Conservation (phyloP, 2,113 vertebrate species). For the Caranx melampygus region DNA sequence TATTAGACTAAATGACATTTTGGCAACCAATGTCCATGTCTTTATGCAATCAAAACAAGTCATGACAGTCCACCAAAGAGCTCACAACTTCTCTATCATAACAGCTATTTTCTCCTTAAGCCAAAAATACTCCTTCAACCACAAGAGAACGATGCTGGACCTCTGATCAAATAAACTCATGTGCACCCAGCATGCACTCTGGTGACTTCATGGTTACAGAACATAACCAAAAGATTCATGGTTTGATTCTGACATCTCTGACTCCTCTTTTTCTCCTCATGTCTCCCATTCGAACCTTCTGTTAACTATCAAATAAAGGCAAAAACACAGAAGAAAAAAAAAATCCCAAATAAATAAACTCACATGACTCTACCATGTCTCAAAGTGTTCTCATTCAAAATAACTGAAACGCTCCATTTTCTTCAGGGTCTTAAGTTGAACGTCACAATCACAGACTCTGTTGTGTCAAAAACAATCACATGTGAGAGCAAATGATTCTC, state of each 20-base stretch:
- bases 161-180: slow-evolving; percentile 17
- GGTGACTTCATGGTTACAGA: no score
- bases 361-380: slow-evolving; percentile 5
- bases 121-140: not conserved
- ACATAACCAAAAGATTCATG: no score
- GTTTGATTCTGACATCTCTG: no score
- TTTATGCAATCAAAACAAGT: slow-evolving; percentile 17
- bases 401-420: slow-evolving; percentile 22
- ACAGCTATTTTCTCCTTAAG: slow-evolving; percentile 8
- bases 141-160: not conserved
- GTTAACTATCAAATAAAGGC: no score
- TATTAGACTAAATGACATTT: slow-evolving; percentile 33
- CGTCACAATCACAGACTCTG: slow-evolving; percentile 16
- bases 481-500: not conserved
- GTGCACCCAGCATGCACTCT: no score
- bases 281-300: no score
- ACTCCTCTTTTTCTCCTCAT: no score
- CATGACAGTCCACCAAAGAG: slow-evolving; percentile 5
- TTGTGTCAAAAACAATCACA: not conserved
- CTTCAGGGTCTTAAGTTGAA: not conserved
- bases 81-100: slow-evolving; percentile 9
- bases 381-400: slow-evolving; percentile 18
- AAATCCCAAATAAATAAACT: slow-evolving; percentile 4
- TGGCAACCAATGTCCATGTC: slow-evolving; percentile 1
- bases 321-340: no score